A percentile compares a stretch with the other conserved stretches of the same genome.
These are phyloP conservation scores for Mythimna pallens DNA, from an alignment of 2,888 invertebrate genomes.

Conservation along the genomic window DNA sequence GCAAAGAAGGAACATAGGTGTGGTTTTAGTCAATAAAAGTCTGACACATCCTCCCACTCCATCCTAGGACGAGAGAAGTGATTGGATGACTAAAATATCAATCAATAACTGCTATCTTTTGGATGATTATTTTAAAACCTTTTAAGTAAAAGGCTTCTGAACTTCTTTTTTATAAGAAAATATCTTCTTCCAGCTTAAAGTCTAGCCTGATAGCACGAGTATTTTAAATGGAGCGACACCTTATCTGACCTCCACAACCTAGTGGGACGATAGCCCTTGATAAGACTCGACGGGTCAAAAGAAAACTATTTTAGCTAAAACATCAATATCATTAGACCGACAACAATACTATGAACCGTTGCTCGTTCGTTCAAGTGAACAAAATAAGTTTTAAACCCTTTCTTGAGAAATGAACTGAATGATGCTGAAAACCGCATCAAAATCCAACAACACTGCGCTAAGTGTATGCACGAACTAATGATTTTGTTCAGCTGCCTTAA, in stretches of 20 bases:
- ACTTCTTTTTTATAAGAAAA: too few species aligned
- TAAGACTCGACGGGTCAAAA: too few species aligned
- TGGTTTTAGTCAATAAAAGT: too few species aligned
- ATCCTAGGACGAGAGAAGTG: too few species aligned
- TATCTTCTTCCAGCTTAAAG: too few species aligned
- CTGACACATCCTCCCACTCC: too few species aligned
- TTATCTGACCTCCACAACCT: slow-evolving; percentile 1
- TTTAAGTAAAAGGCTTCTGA: too few species aligned
- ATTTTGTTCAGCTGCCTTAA: neutral
- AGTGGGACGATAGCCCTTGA: neutral
- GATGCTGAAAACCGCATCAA: neutral
- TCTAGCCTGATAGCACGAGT: neutral
- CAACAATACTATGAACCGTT: too few species aligned
- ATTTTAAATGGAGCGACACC: neutral
- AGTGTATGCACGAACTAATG: neutral
- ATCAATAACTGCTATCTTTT: neutral
- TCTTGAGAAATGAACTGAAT: neutral
- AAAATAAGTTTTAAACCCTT: neutral
- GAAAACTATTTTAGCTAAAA: too few species aligned
- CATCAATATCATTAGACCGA: too few species aligned
- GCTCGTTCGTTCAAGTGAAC: neutral
- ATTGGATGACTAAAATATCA: too few species aligned
- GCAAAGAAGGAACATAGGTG: too few species aligned
- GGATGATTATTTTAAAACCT: neutral
- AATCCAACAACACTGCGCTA: neutral